A percentile compares a stretch with the other conserved stretches of the same genome.
These are phyloP conservation scores for Diaphora mendica DNA, from an alignment of 2,888 invertebrate species.

Conservation along the genomic window DNA sequence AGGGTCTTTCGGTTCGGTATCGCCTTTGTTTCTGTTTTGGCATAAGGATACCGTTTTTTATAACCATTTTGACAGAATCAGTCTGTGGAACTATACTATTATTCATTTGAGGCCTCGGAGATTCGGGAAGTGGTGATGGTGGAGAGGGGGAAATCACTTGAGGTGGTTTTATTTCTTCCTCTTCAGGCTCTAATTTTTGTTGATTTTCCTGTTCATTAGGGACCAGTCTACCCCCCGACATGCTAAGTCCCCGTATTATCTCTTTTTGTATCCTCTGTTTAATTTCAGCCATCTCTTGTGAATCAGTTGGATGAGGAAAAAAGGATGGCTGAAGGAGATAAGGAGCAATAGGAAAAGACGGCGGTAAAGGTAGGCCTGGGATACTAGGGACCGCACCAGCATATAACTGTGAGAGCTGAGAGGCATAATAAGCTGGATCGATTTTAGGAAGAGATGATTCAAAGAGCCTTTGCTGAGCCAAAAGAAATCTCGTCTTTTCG, in stretches of 20 bases:
- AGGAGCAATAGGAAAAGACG: conserved; percentile 84
- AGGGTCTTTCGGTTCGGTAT: conserved; percentile 95
- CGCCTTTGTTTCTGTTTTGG: conserved; percentile 96
- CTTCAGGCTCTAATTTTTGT: conserved; percentile 81
- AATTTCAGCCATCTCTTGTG: conserved; percentile 88
- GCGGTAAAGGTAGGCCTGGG: conserved; percentile 83
- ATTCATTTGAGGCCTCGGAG: conserved; percentile 82
- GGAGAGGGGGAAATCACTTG: conserved; percentile 70
- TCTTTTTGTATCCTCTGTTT: conserved; percentile 90
- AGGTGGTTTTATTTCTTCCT: conserved; percentile 84
- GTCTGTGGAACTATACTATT: conserved; percentile 77
- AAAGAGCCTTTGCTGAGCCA: conserved; percentile 89
- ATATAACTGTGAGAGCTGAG: conserved; percentile 88
- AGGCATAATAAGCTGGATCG: conserved; percentile 88
- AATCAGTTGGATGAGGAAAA: conserved; percentile 85
- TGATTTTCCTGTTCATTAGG: conserved; percentile 72
- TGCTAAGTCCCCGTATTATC: conserved; percentile 88
- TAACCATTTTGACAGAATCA: conserved; percentile 94
- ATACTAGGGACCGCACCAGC: conserved; percentile 85
- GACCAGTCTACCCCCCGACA: conserved; percentile 89
- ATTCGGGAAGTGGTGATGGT: conserved; percentile 81
- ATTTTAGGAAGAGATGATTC: conserved; percentile 88
- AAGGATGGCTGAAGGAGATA: conserved; percentile 88
- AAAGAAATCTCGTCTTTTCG: conserved; percentile 86
- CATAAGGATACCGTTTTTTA: conserved; percentile 95